Conservation (phyloP, 53 echinoderm and acorn worm species). For the Astropecten irregularis region DNA sequence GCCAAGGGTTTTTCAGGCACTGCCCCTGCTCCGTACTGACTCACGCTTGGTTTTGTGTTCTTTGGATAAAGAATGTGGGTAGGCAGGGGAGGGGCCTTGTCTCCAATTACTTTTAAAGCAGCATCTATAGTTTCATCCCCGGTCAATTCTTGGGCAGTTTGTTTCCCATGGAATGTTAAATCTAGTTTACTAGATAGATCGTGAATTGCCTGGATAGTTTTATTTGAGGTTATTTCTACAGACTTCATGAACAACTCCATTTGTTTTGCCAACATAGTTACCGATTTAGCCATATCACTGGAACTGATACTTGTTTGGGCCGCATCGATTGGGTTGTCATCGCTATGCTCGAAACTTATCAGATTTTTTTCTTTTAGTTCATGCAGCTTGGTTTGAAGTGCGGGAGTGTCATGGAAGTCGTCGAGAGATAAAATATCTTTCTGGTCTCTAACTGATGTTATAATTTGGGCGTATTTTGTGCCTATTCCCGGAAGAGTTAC, state of each 20-base stretch:
- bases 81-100: neutral
- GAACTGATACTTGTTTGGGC: too few species aligned
- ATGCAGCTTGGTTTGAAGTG: slow-evolving; percentile 19
- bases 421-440: neutral
- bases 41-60: neutral
- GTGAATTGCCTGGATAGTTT: neutral
- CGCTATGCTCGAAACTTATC: neutral
- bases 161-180: neutral
- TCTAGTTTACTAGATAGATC: neutral
- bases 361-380: slow-evolving; percentile 6
- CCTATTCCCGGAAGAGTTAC: slow-evolving; percentile 23
- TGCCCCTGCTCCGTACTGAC: too few species aligned
- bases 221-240: neutral
- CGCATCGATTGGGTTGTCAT: neutral
- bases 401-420: neutral
- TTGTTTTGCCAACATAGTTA: neutral
- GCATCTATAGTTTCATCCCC: neutral
- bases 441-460: neutral
- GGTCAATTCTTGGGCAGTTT: neutral
- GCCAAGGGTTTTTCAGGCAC: too few species aligned
- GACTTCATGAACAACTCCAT: neutral
- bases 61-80: neutral
- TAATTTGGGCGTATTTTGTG: slow-evolving; percentile 3
- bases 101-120: neutral
- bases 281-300: too few species aligned